Evolutionary conservation across 1,140 invertebrate genomes (phyloP).

Genomic region (Formica exsecta): DNA sequence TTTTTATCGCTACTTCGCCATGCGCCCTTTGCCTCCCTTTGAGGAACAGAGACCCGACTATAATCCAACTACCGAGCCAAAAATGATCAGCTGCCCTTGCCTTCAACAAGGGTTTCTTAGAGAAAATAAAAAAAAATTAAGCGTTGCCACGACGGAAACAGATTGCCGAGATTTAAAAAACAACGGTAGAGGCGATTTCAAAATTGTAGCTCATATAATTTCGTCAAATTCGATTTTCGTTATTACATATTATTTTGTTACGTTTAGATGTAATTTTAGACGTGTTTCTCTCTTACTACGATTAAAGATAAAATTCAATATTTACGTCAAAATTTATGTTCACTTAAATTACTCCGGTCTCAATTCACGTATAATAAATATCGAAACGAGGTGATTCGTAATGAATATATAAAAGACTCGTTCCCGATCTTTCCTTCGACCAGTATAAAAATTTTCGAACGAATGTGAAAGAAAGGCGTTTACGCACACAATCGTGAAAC

Average conservation of each 20-base stretch:
- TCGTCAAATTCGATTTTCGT: background rate
- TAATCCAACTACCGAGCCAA: conserved; percentile 4
- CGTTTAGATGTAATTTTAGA: background rate
- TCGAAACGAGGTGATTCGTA: background rate
- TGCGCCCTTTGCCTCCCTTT: conserved; percentile 39
- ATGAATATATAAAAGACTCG: background rate
- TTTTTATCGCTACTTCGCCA: conserved; percentile 55
- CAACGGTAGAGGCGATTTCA: background rate
- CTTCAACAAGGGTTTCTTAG: conserved; percentile 42
- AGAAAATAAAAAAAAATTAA: conserved; percentile 34
- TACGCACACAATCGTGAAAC: background rate
- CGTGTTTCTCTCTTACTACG: background rate
- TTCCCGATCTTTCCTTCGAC: background rate
- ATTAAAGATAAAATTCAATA: background rate
- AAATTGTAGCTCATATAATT: background rate
- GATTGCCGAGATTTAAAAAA: conserved; percentile 23
- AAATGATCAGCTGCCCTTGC: conserved; percentile 40
- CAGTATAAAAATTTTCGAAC: background rate
- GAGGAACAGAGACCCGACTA: conserved; percentile 40
- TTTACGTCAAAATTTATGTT: background rate
- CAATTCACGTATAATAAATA: background rate
- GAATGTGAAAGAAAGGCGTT: background rate
- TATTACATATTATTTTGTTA: background rate
- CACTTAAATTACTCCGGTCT: background rate
- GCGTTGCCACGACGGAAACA: conserved; percentile 6